Evolutionary conservation across 2,888 invertebrate genomes (phyloP).

Genomic region (Cephus spinipes): DNA sequence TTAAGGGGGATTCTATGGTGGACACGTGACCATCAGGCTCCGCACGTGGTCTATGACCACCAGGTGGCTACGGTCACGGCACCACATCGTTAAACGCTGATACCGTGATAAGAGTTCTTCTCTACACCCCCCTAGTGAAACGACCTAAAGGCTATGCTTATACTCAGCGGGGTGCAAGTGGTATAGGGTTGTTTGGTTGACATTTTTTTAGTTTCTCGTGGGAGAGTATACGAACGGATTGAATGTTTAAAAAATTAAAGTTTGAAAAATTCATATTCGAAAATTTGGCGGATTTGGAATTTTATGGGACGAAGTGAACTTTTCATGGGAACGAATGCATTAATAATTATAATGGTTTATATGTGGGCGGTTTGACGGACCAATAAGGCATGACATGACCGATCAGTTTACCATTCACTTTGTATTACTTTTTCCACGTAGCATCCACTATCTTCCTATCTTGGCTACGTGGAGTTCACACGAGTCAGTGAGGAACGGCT

Average conservation of each 20-base stretch:
- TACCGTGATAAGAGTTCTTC: slow-evolving; percentile 49
- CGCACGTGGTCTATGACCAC: slow-evolving; percentile 54
- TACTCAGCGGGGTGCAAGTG: background rate
- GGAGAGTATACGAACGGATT: background rate
- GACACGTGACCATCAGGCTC: slow-evolving; percentile 57
- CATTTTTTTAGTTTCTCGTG: background rate
- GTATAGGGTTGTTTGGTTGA: background rate
- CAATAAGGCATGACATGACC: slow-evolving; percentile 61
- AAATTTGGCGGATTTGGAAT: background rate
- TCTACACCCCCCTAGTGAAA: slow-evolving; percentile 6
- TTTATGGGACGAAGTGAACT: background rate
- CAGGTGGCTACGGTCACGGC: slow-evolving; percentile 55
- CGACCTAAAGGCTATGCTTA: background rate
- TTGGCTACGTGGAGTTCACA: slow-evolving; percentile 58
- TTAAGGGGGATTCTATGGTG: slow-evolving; percentile 47
- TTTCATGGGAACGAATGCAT: slow-evolving; percentile 46
- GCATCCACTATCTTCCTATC: slow-evolving; percentile 40
- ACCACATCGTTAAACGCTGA: slow-evolving; percentile 52
- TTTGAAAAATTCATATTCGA: background rate
- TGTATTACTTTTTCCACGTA: slow-evolving; percentile 36
- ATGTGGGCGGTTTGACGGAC: slow-evolving; percentile 62
- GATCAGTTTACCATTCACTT: slow-evolving; percentile 56
- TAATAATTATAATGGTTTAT: slow-evolving; percentile 33
- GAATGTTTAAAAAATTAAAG: background rate
- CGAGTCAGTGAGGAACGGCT: slow-evolving; percentile 40